Conservation (phyloP, 2,888 invertebrate species). For the Flexamia atlantica region DNA sequence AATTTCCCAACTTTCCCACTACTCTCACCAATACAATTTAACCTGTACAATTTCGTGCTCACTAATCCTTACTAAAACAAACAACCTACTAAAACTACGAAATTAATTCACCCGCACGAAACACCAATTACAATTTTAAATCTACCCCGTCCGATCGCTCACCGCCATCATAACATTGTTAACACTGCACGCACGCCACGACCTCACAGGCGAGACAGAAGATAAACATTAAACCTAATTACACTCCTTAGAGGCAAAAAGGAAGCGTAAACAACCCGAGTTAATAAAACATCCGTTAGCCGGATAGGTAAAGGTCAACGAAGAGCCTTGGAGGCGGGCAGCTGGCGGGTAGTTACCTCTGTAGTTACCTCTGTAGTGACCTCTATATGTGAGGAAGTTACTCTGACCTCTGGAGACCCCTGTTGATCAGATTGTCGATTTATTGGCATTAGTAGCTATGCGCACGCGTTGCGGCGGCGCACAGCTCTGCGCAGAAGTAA, state of each 20-base stretch:
- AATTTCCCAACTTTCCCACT: too few relatives aligned
- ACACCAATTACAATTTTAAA: too few relatives aligned
- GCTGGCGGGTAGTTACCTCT: too few relatives aligned
- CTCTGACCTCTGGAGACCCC: neutral
- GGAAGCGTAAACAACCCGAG: slow-evolving; percentile 42
- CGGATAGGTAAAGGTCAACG: slow-evolving; percentile 30
- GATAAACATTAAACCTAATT: slow-evolving; percentile 45
- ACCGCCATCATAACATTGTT: too few relatives aligned
- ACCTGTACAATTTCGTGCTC: too few relatives aligned
- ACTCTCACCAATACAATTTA: too few relatives aligned
- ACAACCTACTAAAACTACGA: too few relatives aligned
- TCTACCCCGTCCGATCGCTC: too few relatives aligned
- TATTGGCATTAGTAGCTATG: slow-evolving; percentile 33
- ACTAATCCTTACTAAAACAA: too few relatives aligned
- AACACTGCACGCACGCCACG: too few relatives aligned
- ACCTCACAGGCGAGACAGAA: slow-evolving; percentile 23
- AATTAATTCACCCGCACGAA: too few relatives aligned
- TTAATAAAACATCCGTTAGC: slow-evolving; percentile 46
- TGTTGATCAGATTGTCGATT: neutral
- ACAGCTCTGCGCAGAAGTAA: neutral
- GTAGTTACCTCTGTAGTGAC: too few relatives aligned
- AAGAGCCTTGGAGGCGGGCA: slow-evolving; percentile 17
- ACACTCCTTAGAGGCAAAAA: slow-evolving; percentile 16
- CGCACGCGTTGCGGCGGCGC: neutral
- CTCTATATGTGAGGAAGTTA: slow-evolving; percentile 25